These are phyloP conservation scores for Melinopterus prodromus DNA, from an alignment of 2,888 invertebrate species.

Conservation along the genomic window DNA sequence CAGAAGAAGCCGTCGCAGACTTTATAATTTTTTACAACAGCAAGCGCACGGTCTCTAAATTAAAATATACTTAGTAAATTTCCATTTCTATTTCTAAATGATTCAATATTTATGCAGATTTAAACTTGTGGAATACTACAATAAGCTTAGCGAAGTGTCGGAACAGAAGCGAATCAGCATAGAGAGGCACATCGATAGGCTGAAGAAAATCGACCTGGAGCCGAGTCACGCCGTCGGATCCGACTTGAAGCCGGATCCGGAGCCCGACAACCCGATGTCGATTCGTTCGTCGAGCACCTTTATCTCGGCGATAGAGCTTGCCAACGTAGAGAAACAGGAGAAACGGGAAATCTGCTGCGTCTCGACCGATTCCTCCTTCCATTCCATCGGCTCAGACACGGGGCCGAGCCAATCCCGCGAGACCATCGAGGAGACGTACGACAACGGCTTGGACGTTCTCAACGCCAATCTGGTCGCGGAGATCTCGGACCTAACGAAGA, in stretches of 20 bases:
- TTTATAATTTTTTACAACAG: no score
- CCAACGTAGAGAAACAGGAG: background rate
- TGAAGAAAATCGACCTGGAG: conserved; percentile 40
- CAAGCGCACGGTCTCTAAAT: background rate
- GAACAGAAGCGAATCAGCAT: conserved; percentile 62
- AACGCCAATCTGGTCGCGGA: conserved; percentile 62
- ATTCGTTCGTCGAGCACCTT: background rate
- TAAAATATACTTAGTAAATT: no score
- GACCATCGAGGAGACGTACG: background rate
- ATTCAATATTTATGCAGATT: conserved; percentile 59
- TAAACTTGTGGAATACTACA: conserved; percentile 70
- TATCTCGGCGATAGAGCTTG: background rate
- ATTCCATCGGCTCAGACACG: background rate
- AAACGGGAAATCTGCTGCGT: no score
- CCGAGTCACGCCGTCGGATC: background rate
- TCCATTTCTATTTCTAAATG: background rate
- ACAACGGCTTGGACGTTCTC: conserved; percentile 60
- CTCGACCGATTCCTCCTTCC: conserved; percentile 14
- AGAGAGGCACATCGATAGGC: conserved; percentile 49
- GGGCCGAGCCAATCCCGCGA: background rate
- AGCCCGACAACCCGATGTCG: background rate
- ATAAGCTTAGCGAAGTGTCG: conserved; percentile 68
- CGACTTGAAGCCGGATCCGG: background rate
- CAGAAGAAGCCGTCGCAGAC: no score
- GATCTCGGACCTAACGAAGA: conserved; percentile 30